phyloP scores from a whole-genome alignment of 2,797 vertebrate species.

The Babyrousa celebensis region DNA sequence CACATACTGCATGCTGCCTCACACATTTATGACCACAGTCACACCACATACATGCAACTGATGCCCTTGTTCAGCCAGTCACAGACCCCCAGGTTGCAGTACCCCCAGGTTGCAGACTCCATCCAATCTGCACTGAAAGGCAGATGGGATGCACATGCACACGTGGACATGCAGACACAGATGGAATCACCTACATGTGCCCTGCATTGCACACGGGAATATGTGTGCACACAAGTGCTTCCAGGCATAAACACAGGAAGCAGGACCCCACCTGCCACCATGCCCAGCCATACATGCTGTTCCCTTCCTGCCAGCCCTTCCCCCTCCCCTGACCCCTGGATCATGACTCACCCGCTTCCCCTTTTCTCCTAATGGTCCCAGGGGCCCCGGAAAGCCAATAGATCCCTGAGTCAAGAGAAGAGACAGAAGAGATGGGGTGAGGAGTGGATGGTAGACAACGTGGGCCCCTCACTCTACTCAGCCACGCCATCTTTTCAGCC shows the following conservation, averaged over 20 bases:
- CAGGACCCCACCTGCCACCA: not conserved
- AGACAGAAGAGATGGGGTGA: not conserved
- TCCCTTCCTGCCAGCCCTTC: not conserved
- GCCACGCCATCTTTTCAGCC: not conserved
- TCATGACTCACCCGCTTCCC: constrained; percentile 95
- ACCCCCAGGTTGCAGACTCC: too few species aligned
- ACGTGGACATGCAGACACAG: too few species aligned
- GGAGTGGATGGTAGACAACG: not conserved
- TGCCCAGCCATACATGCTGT: not conserved
- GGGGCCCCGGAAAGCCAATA: constrained; percentile 93
- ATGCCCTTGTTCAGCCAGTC: not conserved
- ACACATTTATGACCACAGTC: not conserved
- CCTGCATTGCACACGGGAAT: rapidly evolving
- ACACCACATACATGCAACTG: not conserved
- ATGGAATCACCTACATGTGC: rapidly evolving
- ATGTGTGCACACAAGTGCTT: not conserved
- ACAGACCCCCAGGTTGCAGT: not conserved
- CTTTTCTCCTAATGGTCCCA: constrained; percentile 95
- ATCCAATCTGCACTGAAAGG: not conserved
- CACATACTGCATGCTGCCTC: not conserved
- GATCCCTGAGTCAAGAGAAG: constrained; percentile 92
- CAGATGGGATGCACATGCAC: rapidly evolving
- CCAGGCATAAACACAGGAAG: not conserved
- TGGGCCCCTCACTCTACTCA: not conserved
- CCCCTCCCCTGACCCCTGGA: too few species aligned